Percentiles rank a stretch among this genome's conserved stretches.
These are phyloP conservation scores for Aphis gossypii DNA, from an alignment of 1,140 invertebrate species.

Conservation along the genomic window DNA sequence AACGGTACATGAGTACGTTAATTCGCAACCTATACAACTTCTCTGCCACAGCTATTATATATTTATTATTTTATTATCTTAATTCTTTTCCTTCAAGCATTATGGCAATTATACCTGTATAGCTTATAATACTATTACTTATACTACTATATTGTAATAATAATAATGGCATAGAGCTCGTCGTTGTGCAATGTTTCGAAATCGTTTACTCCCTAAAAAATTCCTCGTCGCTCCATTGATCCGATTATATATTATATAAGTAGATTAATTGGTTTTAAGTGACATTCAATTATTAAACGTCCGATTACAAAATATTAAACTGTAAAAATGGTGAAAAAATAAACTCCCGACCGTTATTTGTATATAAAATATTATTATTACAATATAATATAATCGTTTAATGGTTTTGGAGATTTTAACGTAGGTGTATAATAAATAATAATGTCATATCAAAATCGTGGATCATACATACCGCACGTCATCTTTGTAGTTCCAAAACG, in stretches of 20 bases:
- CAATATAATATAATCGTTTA: neutral
- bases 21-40: neutral
- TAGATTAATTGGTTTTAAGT: constrained; percentile 28
- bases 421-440: neutral
- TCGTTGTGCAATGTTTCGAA: neutral
- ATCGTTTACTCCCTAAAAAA: neutral
- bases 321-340: neutral
- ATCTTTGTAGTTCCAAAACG: neutral
- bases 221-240: neutral
- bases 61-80: neutral
- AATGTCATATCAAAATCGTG: neutral
- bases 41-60: neutral
- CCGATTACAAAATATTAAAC: constrained; percentile 2
- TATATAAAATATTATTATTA: neutral
- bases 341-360: neutral
- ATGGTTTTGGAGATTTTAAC: neutral
- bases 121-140: neutral
- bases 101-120: neutral
- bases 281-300: constrained; percentile 18
- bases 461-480: neutral
- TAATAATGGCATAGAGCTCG: neutral
- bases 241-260: neutral
- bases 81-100: neutral
- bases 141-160: neutral
- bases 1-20: neutral